Conservation (phyloP, 2,113 vertebrate genomes). For the Tricholaema leucomelas region DNA sequence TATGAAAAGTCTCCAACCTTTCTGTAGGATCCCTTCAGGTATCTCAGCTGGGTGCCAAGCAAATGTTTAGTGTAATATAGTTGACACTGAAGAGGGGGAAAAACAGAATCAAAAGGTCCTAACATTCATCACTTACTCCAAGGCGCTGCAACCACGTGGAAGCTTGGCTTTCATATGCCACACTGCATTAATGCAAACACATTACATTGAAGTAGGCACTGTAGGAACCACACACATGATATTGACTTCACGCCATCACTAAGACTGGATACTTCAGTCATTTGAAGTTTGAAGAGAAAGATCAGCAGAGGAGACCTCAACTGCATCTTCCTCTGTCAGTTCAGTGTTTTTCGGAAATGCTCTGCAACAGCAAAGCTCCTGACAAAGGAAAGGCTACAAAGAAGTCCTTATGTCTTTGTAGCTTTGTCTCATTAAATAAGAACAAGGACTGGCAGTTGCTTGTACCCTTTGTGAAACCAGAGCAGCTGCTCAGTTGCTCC, state of each 20-base stretch:
- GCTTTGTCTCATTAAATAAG: background rate
- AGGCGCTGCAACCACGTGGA: slow-evolving; percentile 39
- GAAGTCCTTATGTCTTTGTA: background rate
- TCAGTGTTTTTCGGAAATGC: background rate
- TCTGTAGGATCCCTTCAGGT: too few species aligned
- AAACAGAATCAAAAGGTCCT: background rate
- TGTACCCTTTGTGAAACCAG: background rate
- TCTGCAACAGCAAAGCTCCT: background rate
- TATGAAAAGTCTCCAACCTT: too few species aligned
- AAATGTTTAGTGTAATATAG: background rate
- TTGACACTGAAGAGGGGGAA: too few species aligned
- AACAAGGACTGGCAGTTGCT: background rate
- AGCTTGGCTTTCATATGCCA: slow-evolving; percentile 28
- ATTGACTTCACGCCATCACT: background rate
- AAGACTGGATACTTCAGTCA: background rate
- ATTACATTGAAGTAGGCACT: slow-evolving; percentile 47
- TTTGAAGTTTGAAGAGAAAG: background rate
- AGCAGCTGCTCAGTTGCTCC: background rate
- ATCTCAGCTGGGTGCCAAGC: background rate
- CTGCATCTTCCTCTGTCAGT: background rate
- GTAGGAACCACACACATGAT: slow-evolving; percentile 14
- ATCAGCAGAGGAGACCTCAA: background rate
- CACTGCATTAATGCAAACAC: slow-evolving; percentile 31
- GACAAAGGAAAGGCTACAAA: background rate
- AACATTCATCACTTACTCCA: slow-evolving; percentile 28